phyloP scores from a whole-genome alignment of 2,113 vertebrate genomes.

The Myanophis thanlyinensis region DNA sequence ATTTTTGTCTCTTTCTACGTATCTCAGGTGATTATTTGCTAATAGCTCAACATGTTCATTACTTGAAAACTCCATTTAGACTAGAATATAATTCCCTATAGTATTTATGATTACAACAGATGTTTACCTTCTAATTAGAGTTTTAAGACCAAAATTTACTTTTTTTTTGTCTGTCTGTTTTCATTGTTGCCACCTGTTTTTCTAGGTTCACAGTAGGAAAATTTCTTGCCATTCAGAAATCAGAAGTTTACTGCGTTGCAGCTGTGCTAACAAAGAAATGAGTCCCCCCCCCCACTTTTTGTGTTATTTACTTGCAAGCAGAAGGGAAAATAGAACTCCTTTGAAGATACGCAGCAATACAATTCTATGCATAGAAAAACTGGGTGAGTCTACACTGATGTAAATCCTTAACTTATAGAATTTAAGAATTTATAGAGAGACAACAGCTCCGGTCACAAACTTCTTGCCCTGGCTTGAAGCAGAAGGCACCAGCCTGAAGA shows the following conservation, averaged over 20 bases:
- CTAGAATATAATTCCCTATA: not conserved
- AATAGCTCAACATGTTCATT: not conserved
- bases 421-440: too few species aligned
- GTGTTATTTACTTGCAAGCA: not conserved
- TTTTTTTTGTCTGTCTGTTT: conserved; percentile 2
- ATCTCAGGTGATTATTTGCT: not conserved
- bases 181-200: conserved; percentile 10
- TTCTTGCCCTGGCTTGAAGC: too few species aligned
- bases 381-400: not conserved
- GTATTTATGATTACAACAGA: not conserved
- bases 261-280: not conserved
- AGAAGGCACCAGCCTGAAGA: too few species aligned
- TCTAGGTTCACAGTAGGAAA: not conserved
- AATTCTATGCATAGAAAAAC: not conserved
- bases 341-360: not conserved
- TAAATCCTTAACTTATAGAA: too few species aligned
- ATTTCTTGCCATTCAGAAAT: conserved; percentile 33
- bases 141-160: conserved; percentile 14
- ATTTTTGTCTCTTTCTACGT: not conserved
- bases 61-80: conserved; percentile 10
- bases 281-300: not conserved
- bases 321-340: not conserved
- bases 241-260: not conserved
- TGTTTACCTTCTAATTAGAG: not conserved
- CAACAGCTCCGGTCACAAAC: too few species aligned